phyloP scores from a whole-genome alignment of 2,797 vertebrate genomes.

The Zenarchopterus dispar region DNA sequence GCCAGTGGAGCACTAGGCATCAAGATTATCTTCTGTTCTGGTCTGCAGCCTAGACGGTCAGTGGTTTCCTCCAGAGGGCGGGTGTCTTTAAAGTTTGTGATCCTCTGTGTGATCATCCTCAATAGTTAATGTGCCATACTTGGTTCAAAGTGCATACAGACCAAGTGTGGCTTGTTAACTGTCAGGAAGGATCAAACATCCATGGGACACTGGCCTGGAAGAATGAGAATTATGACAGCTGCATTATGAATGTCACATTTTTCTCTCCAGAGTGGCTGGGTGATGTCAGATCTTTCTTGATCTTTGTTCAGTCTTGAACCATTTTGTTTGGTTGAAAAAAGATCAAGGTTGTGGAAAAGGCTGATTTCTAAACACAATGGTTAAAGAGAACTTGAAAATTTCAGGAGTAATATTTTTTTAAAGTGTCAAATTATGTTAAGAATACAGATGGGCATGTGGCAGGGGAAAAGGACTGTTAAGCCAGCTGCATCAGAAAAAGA shows the following conservation, averaged over 20 bases:
- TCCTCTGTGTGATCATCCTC: constrained; percentile 46
- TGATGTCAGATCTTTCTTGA: not conserved
- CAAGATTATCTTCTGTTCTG: constrained; percentile 37
- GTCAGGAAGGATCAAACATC: constrained; percentile 36
- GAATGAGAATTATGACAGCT: constrained; percentile 2
- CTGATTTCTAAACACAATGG: too few relatives aligned
- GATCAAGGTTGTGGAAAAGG: not conserved
- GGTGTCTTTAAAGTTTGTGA: constrained; percentile 48
- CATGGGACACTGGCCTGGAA: constrained; percentile 16
- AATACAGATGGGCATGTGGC: too few relatives aligned
- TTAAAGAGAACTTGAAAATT: too few relatives aligned
- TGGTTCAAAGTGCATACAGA: constrained; percentile 30
- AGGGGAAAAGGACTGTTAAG: too few relatives aligned
- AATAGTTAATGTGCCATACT: constrained; percentile 31
- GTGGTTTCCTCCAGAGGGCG: constrained; percentile 14
- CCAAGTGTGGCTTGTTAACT: constrained; percentile 35
- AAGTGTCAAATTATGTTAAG: too few relatives aligned
- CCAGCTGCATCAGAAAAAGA: too few relatives aligned
- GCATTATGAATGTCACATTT: not conserved
- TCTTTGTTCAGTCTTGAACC: not conserved
- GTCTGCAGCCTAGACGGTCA: constrained; percentile 44
- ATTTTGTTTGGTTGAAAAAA: not conserved
- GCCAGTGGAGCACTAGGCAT: constrained; percentile 21
- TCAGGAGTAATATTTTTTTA: too few relatives aligned
- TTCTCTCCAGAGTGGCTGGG: not conserved